phyloP scores from a whole-genome alignment of 2,797 vertebrate species.

The Thaleichthys pacificus region DNA sequence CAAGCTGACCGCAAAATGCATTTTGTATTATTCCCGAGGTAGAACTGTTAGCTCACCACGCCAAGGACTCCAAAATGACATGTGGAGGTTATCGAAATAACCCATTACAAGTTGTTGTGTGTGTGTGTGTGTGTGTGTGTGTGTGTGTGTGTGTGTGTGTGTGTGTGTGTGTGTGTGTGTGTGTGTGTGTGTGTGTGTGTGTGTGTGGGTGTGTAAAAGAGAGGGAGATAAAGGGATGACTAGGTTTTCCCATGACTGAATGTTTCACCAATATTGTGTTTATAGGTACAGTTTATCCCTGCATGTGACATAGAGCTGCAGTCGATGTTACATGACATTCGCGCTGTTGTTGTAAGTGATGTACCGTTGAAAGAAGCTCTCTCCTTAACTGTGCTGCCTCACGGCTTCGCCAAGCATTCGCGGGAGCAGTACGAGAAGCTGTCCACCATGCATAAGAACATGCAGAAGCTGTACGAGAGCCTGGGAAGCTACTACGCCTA shows the following conservation, averaged over 20 bases:
- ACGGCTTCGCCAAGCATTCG: conserved; percentile 90
- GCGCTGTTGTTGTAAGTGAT: neutral
- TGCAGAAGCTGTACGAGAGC: conserved; percentile 91
- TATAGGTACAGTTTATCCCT: neutral
- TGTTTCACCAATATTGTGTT: neutral
- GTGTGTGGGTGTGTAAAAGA: neutral
- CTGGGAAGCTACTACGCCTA: conserved; percentile 92
- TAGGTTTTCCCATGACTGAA: neutral
- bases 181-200: neutral
- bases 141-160: neutral
- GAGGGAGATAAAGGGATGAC: neutral
- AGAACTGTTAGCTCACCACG: conserved; percentile 67
- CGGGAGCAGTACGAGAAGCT: conserved; percentile 94
- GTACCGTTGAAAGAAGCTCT: neutral
- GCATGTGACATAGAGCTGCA: neutral
- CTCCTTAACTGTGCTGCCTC: conserved; percentile 79
- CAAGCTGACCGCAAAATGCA: conserved; percentile 66
- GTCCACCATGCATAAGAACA: conserved; percentile 94
- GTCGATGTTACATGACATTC: neutral
- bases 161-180: conserved; percentile 6
- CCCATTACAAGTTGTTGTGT: conserved; percentile 51
- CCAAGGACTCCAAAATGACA: conserved; percentile 64
- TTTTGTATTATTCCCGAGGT: conserved; percentile 64
- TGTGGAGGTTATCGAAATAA: conserved; percentile 69
- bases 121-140: neutral